phyloP scores from a whole-genome alignment of 2,888 invertebrate genomes.

The Pollenia amentaria region DNA sequence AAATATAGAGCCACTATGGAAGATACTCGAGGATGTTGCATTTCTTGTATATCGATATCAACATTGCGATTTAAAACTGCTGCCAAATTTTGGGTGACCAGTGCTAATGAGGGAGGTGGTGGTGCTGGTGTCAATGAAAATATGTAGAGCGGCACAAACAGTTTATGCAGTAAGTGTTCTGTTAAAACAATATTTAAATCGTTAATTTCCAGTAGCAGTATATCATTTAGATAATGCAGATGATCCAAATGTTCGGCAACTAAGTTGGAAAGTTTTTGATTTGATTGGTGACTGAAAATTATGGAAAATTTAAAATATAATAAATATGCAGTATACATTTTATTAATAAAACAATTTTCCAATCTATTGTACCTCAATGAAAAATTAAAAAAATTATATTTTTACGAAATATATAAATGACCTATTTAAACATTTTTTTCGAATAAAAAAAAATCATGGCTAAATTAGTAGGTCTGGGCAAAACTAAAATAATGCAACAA shows the following conservation, averaged over 20 bases:
- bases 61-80: slow-evolving; percentile 87
- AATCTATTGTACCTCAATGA: too few species aligned
- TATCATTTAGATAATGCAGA: slow-evolving; percentile 98
- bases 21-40: slow-evolving; percentile 90
- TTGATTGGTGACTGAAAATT: slow-evolving; percentile 92
- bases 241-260: slow-evolving; percentile 99
- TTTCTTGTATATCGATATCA: slow-evolving; percentile 86
- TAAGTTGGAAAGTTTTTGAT: slow-evolving; percentile 95
- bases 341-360: background rate
- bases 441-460: too few species aligned
- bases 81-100: slow-evolving; percentile 87
- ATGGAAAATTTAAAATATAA: background rate
- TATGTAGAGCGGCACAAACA: slow-evolving; percentile 96
- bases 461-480: too few species aligned
- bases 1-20: slow-evolving; percentile 96
- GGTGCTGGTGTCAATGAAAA: slow-evolving; percentile 91
- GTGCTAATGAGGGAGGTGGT: slow-evolving; percentile 86
- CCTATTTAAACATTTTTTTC: too few species aligned
- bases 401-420: too few species aligned
- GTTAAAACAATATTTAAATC: slow-evolving; percentile 97
- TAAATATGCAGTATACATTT: background rate
- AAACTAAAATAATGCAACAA: too few species aligned
- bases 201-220: slow-evolving; percentile 95
- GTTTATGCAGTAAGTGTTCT: slow-evolving; percentile 96
- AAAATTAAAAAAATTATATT: too few species aligned